These are phyloP conservation scores for Drosophila bifasciata DNA, from an alignment of 1,140 invertebrate species.

Conservation along the genomic window DNA sequence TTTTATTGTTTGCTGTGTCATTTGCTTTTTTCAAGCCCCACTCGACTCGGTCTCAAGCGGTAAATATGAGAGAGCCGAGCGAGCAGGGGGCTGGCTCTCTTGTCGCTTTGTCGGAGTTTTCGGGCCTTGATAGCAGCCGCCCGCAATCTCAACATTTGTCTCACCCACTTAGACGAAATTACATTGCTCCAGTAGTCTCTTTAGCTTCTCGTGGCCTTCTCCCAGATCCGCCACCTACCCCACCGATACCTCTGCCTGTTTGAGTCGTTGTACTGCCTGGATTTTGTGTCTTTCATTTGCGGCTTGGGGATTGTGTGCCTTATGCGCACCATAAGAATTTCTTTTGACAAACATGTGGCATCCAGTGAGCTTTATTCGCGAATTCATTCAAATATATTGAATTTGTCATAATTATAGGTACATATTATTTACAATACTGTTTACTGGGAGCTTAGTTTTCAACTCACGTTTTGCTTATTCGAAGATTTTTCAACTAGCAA, in stretches of 20 bases:
- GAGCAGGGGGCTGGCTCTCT: too few relatives aligned
- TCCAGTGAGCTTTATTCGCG: conserved; percentile 21
- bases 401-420: too few relatives aligned
- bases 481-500: conserved; percentile 3
- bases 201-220: conserved; percentile 2
- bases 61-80: conserved; percentile 61
- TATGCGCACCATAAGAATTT: conserved; percentile 62
- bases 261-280: conserved; percentile 47
- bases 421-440: too few relatives aligned
- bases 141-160: conserved; percentile 72
- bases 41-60: conserved; percentile 37
- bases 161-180: conserved; percentile 74
- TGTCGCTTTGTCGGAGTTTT: conserved; percentile 46
- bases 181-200: conserved; percentile 45
- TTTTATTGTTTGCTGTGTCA: conserved; percentile 72
- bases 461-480: conserved; percentile 5
- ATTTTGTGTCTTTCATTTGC: conserved; percentile 70
- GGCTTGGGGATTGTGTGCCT: conserved; percentile 67
- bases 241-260: not conserved
- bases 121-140: conserved; percentile 15
- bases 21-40: conserved; percentile 41
- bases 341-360: conserved; percentile 46
- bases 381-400: too few relatives aligned
- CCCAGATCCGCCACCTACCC: not conserved
- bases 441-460: not conserved